phyloP scores from a whole-genome alignment of 1,140 invertebrate species.

The Thalassaphorura encarpata region DNA sequence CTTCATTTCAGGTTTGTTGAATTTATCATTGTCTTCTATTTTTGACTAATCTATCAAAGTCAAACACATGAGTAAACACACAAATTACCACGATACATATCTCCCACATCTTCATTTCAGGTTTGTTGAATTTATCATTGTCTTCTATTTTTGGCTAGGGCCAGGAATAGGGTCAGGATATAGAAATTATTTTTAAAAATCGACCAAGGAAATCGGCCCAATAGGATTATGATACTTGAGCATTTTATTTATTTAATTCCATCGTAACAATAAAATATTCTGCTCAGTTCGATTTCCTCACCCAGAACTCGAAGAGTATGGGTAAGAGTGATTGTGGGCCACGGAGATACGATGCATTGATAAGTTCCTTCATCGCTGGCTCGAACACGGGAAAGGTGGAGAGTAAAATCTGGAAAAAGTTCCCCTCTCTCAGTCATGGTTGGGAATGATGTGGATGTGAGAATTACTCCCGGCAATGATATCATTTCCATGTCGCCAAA shows the following conservation, averaged over 20 bases:
- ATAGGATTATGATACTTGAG: background rate
- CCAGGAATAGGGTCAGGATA: too few species aligned
- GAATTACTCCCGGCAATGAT: constrained; percentile 26
- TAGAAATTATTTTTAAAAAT: background rate
- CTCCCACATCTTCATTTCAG: background rate
- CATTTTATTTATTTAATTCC: background rate
- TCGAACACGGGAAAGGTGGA: constrained; percentile 11
- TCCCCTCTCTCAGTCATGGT: constrained; percentile 14
- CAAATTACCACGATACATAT: background rate
- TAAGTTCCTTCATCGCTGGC: constrained; percentile 24
- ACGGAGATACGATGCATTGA: constrained; percentile 17
- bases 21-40: background rate
- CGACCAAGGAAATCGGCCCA: background rate
- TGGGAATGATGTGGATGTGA: constrained; percentile 11
- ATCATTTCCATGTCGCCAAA: constrained; percentile 22
- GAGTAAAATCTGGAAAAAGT: constrained; percentile 23
- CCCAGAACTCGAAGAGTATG: constrained; percentile 23
- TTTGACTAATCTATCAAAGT: background rate
- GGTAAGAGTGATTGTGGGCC: constrained; percentile 4
- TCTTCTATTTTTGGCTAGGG: too few species aligned
- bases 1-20: background rate
- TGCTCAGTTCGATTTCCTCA: background rate
- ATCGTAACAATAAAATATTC: background rate
- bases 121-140: background rate
- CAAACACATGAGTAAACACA: background rate